Evolutionary conservation across 2,797 vertebrate genomes (phyloP), one percentile per base, ranked within the genome.

Genomic region (Anguilla pacifica): DNA sequence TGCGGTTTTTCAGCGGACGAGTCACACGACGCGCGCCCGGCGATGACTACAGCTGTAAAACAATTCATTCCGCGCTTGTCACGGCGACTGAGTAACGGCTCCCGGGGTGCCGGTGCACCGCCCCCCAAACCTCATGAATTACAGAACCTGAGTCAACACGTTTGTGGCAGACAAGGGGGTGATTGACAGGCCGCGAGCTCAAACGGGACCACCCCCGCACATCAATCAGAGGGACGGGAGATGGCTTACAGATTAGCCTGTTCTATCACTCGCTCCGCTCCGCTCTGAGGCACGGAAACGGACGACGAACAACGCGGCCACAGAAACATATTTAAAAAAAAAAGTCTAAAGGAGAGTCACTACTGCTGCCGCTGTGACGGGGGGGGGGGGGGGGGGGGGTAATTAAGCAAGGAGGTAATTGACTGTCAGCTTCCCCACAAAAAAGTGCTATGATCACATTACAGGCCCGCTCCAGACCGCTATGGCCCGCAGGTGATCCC

Each of bases 41-140:
- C 7, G 88, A 89, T 85, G 46, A 61, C 82, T 64, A 59, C 88
- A 88, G 83, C 87, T 91, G 89, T 91, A 87, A 88, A 91, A 91
- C 82, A 67, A 86, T 83, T 91, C 87, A 89, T 87, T 64, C 61
- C 6, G 67, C 43, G 15, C 87, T 53, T 85, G 86, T 81, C 70
- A 55, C 15, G 64, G 87, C 87, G 91, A 90, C 91, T 94, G 91
- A 92, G 89, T 91, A 88, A 92, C 93, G 91, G 89, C 90, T 92
- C 85, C 83, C 67, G 72, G 91, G 90, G 90, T 55, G 91, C 82
- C 67, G 87, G 70, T 86, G 81, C 74, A 86, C 0, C 89, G 28
- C 0, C 87, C 22, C 0, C 87, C 22, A 88, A 91, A 6, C 22
- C 86, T 46, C 39, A 17, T 83, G 61, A 72, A 84, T 88, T 85